Base-by-base conservation (phyloP, 2,113 vertebrate genomes). In the Osmerus eperlanus region DNA sequence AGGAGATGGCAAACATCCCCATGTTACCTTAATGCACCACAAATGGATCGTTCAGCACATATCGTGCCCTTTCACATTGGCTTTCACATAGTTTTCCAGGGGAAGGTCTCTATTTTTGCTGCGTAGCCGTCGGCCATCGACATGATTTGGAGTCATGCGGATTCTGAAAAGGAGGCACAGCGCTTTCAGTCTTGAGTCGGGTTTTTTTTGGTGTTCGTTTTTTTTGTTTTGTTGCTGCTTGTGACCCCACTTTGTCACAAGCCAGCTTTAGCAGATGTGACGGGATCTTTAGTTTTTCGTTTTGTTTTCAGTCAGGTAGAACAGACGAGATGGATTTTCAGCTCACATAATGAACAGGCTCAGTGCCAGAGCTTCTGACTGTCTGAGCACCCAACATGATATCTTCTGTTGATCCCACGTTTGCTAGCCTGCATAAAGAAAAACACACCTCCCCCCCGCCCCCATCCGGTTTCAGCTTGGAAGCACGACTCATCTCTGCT, bases 401-500 rank as follows among this genome's bases (percentile, higher is more conserved):
- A 70, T 53, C 60, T 81, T 80, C 72, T 19, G 54, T 54, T 70
- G 29, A 72, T 78, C 64, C 70, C 58, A 15, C 19, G 56, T 71
- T 71, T 67, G 41, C 71, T n/a, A 41, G 63, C 68, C 68, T 76
- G 59, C 75, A 80, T 78, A 80, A 80, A 81, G 55, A 77, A 60
- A 53, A 32, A 67, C 59, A 52, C 70, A 63, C 53, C 66, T 32
- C 60, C 54, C 65, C 62, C 25, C 25, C 25, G 2, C 25, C 25
- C 25, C 25, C 25, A 28, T 2, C 25, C 47, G 2, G 9, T 18
- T 12, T 67, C 29, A 59, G 64, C 59, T 47, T 59, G 62, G 63
- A 75, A 47, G 71, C 67, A 66, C 23, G 56, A 56, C 59, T 75
- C 66, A n/a, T 18, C 74, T 72, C 18, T 58, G 53, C 18, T 19